Evolutionary conservation across 2,888 invertebrate genomes (phyloP).

Genomic region (Drosophila imparisetae): DNA sequence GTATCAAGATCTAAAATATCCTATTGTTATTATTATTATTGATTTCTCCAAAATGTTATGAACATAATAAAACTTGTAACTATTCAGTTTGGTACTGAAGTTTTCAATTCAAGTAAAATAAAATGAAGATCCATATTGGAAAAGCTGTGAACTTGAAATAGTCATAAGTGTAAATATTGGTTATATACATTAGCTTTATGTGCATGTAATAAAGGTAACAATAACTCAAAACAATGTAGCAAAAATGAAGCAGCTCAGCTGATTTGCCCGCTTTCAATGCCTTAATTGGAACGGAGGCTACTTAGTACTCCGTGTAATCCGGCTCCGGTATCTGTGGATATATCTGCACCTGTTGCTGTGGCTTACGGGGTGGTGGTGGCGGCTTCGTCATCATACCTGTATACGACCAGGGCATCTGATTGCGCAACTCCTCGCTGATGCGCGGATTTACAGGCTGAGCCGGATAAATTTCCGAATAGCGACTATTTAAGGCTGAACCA

Average conservation of each 20-base stretch:
- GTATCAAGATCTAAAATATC: neutral
- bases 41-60: neutral
- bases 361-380: constrained; percentile 72
- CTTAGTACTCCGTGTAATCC: constrained; percentile 85
- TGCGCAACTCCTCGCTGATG: constrained; percentile 85
- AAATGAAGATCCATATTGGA: neutral
- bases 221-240: constrained; percentile 63
- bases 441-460: constrained; percentile 65
- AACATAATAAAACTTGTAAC: neutral
- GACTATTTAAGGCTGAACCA: constrained; percentile 79
- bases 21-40: too few relatives aligned
- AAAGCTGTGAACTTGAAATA: neutral
- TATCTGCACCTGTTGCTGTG: constrained; percentile 85
- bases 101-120: constrained; percentile 5
- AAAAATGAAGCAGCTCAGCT: constrained; percentile 27
- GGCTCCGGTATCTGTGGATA: constrained; percentile 87
- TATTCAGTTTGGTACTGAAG: neutral
- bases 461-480: constrained; percentile 78
- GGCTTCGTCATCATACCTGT: constrained; percentile 77
- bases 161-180: constrained; percentile 32
- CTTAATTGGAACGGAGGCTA: neutral
- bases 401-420: constrained; percentile 88
- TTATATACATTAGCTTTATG: constrained; percentile 74
- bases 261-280: constrained; percentile 46
- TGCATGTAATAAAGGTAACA: constrained; percentile 74